Evolutionary conservation across 2,113 vertebrate species (phyloP).

Genomic region (Nerophis lumbriciformis): DNA sequence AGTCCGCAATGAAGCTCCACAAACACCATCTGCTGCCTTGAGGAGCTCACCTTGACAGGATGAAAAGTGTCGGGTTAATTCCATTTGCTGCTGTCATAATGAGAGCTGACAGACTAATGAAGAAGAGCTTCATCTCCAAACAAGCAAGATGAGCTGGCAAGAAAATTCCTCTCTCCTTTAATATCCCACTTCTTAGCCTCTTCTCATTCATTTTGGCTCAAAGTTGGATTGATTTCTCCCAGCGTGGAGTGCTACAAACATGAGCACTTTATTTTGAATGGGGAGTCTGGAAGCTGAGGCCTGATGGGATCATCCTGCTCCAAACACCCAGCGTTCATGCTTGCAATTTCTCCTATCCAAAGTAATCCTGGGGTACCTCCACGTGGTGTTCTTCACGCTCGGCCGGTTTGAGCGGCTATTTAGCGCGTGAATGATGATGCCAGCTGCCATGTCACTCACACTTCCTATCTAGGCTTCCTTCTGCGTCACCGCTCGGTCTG

Average conservation of each 20-base stretch:
- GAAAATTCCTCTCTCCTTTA: constrained; percentile 44
- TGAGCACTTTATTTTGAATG: constrained; percentile 60
- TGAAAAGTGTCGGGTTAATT: constrained; percentile 71
- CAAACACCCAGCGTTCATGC: constrained; percentile 45
- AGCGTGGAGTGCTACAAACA: constrained; percentile 41
- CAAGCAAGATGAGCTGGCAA: constrained; percentile 44
- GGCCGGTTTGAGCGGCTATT: constrained; percentile 42
- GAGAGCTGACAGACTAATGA: constrained; percentile 69
- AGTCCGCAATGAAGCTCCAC: constrained; percentile 34
- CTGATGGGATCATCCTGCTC: constrained; percentile 65
- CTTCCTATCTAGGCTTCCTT: constrained; percentile 27
- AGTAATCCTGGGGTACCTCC: constrained; percentile 49
- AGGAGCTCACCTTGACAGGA: constrained; percentile 62
- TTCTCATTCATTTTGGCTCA: constrained; percentile 53
- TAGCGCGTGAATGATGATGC: constrained; percentile 46
- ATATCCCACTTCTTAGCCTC: constrained; percentile 44
- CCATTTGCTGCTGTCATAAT: constrained; percentile 66
- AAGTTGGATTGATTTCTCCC: constrained; percentile 53
- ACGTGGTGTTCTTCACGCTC: constrained; percentile 46
- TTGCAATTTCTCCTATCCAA: constrained; percentile 62
- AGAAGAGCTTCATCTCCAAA: constrained; percentile 60
- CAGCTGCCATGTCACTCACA: constrained; percentile 39
- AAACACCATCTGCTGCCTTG: constrained; percentile 72
- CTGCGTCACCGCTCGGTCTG: constrained; percentile 19
- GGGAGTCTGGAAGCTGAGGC: constrained; percentile 52